Base-by-base conservation (phyloP, 2,113 vertebrate species). In the Meriones unguiculatus region DNA sequence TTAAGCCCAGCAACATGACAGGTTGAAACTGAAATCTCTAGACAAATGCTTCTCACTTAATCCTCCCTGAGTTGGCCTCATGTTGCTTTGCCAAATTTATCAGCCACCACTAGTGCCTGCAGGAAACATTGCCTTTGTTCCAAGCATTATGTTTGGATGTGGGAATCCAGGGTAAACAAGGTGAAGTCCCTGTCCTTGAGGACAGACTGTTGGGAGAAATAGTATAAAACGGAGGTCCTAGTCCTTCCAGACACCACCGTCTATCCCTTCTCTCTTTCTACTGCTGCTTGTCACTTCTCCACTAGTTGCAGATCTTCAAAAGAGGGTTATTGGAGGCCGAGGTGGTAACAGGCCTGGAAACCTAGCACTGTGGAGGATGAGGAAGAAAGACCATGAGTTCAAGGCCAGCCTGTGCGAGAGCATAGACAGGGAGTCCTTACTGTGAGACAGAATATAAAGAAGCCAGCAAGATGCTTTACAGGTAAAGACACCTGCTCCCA, bases 31-130 rank as follows among this genome's bases (percentile, higher is more conserved):
- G 97, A 97, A 94, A 95, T 96, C 96, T 87, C 95, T 93, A 38
- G 70, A 89, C 90, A 97, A 97, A 87, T 90, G 89, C 14, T 73
- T 95, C 96, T 97, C 97, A 87, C 90, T 97, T 96, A 96, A 96
- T 96, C 98, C 97, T 92, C 84, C 24, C 72, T 50, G 12, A 4
- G 15, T 67, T 93, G 94, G 73, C 93, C 82, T 89, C 41, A 70
- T 81, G 70, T 14, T 22, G 3, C 86, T 24, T 38, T 52, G 92
- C 94, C 91, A 78, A 38, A 52, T 62, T 85, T 72, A 75, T 57
- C 76, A 50, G 87, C 90, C 72, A 59, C 94, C 86, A 50, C 35
- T 41, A 11, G 95, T 80, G 73, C 89, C 84, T 65, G 35, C 25
- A 17, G 64, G 73, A 54, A 32, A 59, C 10, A 10, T 76, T 54